Conservation (phyloP, 2,797 vertebrate species). For the Halcyon leucocephala region DNA sequence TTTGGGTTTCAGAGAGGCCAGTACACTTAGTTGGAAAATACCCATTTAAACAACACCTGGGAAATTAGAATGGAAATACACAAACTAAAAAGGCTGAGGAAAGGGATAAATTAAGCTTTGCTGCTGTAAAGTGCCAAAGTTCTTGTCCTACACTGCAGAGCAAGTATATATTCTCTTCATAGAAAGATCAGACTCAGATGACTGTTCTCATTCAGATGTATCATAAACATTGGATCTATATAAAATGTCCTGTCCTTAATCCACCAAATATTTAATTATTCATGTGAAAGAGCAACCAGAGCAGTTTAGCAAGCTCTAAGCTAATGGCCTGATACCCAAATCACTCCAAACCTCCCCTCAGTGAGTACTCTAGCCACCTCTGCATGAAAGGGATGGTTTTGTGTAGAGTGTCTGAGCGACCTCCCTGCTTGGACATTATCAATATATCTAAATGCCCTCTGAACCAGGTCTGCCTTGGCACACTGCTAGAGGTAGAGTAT, state of each 20-base stretch:
- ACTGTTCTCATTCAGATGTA: not conserved
- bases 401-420: not conserved
- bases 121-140: not conserved
- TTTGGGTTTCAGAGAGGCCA: not conserved
- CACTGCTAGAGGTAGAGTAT: not conserved
- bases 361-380: not conserved
- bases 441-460: rapidly evolving
- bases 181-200: not conserved
- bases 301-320: not conserved
- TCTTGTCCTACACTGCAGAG: not conserved
- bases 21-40: not conserved
- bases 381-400: not conserved
- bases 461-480: not conserved
- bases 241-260: not conserved
- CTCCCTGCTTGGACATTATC: not conserved
- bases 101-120: not conserved
- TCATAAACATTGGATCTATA: not conserved
- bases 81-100: not conserved
- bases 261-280: not conserved
- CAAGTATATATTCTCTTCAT: not conserved
- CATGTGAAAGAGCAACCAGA: not conserved
- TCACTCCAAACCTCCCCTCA: not conserved
- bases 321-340: not conserved
- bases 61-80: not conserved
- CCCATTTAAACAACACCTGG: not conserved